Evolutionary conservation across 2,797 vertebrate genomes (phyloP).

Genomic region (Onychomys torridus): DNA sequence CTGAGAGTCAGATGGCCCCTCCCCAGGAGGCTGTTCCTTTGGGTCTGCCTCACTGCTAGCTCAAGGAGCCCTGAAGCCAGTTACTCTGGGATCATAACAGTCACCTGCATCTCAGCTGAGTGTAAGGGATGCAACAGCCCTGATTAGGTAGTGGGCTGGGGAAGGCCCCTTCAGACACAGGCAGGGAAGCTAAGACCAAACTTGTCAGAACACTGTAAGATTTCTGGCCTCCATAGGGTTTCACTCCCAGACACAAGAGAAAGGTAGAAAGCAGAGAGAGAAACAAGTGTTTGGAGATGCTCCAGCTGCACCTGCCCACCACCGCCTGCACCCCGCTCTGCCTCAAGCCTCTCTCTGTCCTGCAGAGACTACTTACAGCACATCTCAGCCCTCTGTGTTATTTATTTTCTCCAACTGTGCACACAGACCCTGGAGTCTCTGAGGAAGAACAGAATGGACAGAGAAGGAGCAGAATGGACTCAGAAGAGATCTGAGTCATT

Average conservation of each 20-base stretch:
- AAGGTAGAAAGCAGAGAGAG: background rate
- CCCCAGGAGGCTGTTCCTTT: background rate
- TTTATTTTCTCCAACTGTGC: background rate
- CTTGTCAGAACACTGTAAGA: background rate
- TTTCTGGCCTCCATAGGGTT: background rate
- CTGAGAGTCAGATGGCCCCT: background rate
- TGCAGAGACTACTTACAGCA: background rate
- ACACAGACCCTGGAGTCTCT: background rate
- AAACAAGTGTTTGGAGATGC: background rate
- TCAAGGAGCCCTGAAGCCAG: background rate
- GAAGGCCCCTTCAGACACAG: background rate
- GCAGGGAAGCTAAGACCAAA: background rate
- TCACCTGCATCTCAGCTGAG: background rate
- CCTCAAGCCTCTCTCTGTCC: background rate
- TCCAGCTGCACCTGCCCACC: background rate
- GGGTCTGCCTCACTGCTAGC: background rate
- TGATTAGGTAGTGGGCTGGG: too few species aligned
- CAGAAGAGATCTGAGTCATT: background rate
- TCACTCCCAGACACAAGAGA: background rate
- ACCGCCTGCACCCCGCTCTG: background rate
- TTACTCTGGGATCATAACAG: background rate
- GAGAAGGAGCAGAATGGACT: background rate
- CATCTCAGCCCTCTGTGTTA: background rate
- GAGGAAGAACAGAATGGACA: background rate
- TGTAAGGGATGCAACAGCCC: rapidly evolving